A percentile compares a stretch with the other conserved stretches of the same genome.
Conservation (phyloP, 2,888 invertebrate species). For the Tachina fera region DNA sequence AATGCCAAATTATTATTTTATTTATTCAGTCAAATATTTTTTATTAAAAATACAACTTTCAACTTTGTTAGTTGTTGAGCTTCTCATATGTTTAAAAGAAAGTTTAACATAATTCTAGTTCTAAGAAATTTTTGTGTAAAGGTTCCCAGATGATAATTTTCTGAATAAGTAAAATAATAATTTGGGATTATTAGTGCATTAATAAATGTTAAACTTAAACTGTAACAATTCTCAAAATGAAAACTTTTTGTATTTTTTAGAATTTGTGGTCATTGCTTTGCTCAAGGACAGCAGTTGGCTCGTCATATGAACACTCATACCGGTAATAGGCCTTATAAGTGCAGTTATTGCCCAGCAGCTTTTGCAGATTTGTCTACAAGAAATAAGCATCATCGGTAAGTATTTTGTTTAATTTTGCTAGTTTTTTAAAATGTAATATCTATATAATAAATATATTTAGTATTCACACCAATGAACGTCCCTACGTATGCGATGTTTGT, state of each 20-base stretch:
- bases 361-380: constrained; percentile 83
- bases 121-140: too few species aligned
- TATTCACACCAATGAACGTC: constrained; percentile 81
- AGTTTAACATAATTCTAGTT: too few species aligned
- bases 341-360: constrained; percentile 81
- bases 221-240: too few species aligned
- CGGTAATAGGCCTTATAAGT: constrained; percentile 82
- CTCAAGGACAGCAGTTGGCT: constrained; percentile 81
- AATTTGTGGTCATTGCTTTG: constrained; percentile 81
- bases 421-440: not conserved
- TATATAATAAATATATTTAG: constrained; percentile 68
- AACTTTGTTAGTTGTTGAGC: too few species aligned
- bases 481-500: constrained; percentile 81
- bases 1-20: too few species aligned
- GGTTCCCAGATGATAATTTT: too few species aligned
- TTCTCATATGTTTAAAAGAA: too few species aligned
- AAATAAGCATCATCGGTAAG: constrained; percentile 82
- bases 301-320: constrained; percentile 83
- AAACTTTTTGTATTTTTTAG: constrained; percentile 73
- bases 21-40: too few species aligned
- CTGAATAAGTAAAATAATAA: too few species aligned
- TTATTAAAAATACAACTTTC: too few species aligned
- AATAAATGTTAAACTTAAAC: too few species aligned
- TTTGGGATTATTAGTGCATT: too few species aligned
- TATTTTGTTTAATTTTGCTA: not conserved